Base-by-base conservation (phyloP, 2,113 vertebrate genomes). In the Daphoenositta chrysoptera region DNA sequence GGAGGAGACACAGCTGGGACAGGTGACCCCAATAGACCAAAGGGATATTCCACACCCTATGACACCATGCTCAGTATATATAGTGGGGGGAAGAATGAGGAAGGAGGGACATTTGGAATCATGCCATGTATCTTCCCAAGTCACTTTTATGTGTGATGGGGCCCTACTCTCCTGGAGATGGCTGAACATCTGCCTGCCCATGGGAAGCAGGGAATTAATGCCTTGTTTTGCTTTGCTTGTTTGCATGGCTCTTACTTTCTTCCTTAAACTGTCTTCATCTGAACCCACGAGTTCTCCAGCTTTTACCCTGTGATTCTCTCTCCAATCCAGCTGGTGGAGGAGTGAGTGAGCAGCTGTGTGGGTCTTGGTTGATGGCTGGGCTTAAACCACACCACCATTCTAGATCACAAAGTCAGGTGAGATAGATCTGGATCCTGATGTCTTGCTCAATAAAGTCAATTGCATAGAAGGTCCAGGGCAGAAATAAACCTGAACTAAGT, bases 81-180 rank as follows among this genome's bases (percentile, higher is more conserved):
- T 13, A 58, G 11, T 15, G 21, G 11, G 13, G 10, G 5, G 3
- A 57, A 57, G 13, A 57, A 50, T 11, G 26, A 68, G 31, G 6
- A 33, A 44, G 14, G 6, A 15, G 22, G 9, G 26, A 15, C 11
- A 14, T 68, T 58, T 51, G 45, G 27, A 33, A 42, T 37, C 4
- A 33, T 27, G 22, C 18, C 1, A 1, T 33, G 69, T 68, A 27
- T 13, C 1, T 60, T 87, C 39, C 27, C 27, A 60, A 60, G 22
- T 60, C 22, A 44, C 27, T 37, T 11, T 33, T 27, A 19, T 0
- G 0, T 1, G 3, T 22, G 53, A 68, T 22, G 14, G 5, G 18
- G 33, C 22, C 53, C 4, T 33, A 9, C 18, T 0, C 22, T 51
- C 11, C 45, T 33, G 33, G 45, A 45, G 33, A 28, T 19, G 9